These are phyloP conservation scores for Acleris sparsana DNA, from an alignment of 2,888 invertebrate genomes.

Conservation along the genomic window DNA sequence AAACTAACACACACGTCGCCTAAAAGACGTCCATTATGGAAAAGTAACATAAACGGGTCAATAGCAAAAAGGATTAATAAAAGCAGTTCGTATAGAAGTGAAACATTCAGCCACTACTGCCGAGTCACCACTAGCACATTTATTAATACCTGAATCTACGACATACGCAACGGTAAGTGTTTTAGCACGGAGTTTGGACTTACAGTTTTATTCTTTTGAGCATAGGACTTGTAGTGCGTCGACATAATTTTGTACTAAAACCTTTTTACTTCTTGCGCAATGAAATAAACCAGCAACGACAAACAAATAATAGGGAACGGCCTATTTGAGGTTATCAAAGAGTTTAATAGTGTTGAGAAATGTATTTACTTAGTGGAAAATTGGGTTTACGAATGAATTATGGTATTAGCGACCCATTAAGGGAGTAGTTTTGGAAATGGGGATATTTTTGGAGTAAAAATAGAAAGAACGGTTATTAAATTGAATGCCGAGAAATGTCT, in stretches of 20 bases:
- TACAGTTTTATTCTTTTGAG: background rate
- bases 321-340: conserved; percentile 32
- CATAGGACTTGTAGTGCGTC: background rate
- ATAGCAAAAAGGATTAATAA: conserved; percentile 17
- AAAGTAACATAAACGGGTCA: conserved; percentile 21
- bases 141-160: conserved; percentile 49
- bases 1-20: too few relatives aligned
- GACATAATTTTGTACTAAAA: background rate
- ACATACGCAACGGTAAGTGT: background rate
- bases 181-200: background rate
- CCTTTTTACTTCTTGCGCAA: background rate
- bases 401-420: background rate
- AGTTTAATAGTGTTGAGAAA: conserved; percentile 26
- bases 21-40: background rate
- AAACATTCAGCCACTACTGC: conserved; percentile 32
- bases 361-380: conserved; percentile 26
- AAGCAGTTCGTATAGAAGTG: conserved; percentile 19
- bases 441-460: background rate
- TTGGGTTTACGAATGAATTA: conserved; percentile 25
- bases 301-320: conserved; percentile 32
- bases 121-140: conserved; percentile 53
- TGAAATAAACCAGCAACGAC: conserved; percentile 23
- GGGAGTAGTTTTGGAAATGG: conserved; percentile 6
- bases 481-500: too few relatives aligned
- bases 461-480: too few relatives aligned